phyloP scores from a whole-genome alignment of 1,140 invertebrate genomes.

The Drosophila littoralis region DNA sequence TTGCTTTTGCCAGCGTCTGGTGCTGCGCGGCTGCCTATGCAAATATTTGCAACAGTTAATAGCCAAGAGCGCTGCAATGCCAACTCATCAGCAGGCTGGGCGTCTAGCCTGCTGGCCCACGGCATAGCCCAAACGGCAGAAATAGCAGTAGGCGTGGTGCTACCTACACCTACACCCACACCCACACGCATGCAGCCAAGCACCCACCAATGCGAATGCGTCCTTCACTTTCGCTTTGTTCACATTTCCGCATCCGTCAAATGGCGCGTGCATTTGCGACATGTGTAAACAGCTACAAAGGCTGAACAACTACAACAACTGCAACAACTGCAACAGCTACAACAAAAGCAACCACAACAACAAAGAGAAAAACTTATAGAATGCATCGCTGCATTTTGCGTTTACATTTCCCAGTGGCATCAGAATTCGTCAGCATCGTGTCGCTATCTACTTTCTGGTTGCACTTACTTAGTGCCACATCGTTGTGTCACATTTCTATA shows the following conservation, averaged over 20 bases:
- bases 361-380: conserved; percentile 23
- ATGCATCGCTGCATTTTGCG: conserved; percentile 57
- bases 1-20: conserved; percentile 63
- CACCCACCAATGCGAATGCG: conserved; percentile 39
- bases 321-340: conserved; percentile 14
- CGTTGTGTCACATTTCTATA: neutral
- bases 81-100: conserved; percentile 55
- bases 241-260: conserved; percentile 69
- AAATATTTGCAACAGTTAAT: conserved; percentile 79
- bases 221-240: conserved; percentile 80
- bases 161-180: neutral
- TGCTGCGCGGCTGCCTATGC: conserved; percentile 62
- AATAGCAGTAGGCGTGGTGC: conserved; percentile 2
- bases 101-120: conserved; percentile 51
- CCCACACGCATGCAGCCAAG: neutral
- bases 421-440: conserved; percentile 35
- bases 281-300: conserved; percentile 40
- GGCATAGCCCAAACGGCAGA: conserved; percentile 17
- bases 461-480: conserved; percentile 15
- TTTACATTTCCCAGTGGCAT: conserved; percentile 63
- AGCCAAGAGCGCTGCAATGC: conserved; percentile 68
- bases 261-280: conserved; percentile 53
- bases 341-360: conserved; percentile 27
- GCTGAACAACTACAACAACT: conserved; percentile 40
- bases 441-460: conserved; percentile 32